Percentiles rank a stretch among this genome's conserved stretches.
These are phyloP conservation scores for Mellilla xanthometata DNA, from an alignment of 2,888 invertebrate species.

Conservation along the genomic window DNA sequence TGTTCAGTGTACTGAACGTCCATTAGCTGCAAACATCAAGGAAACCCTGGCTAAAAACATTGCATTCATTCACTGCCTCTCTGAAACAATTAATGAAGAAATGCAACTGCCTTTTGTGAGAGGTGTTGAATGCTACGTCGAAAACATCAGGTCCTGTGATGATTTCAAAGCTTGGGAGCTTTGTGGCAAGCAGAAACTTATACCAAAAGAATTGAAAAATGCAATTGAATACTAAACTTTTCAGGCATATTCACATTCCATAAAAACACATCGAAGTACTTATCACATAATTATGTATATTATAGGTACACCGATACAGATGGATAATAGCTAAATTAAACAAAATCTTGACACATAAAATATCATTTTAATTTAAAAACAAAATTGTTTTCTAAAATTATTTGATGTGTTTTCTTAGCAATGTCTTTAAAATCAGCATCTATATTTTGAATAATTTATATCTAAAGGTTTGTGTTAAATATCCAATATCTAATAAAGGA, in stretches of 20 bases:
- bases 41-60: slow-evolving; percentile 71
- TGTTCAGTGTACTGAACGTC: slow-evolving; percentile 69
- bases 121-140: slow-evolving; percentile 71
- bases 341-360: too few species aligned
- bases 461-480: too few species aligned
- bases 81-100: slow-evolving; percentile 71
- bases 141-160: slow-evolving; percentile 67
- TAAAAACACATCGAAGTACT: slow-evolving; percentile 35
- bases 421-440: too few species aligned
- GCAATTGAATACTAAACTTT: slow-evolving; percentile 68
- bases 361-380: too few species aligned
- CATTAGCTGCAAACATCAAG: slow-evolving; percentile 62
- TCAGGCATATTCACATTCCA: slow-evolving; percentile 46
- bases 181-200: slow-evolving; percentile 64
- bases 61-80: slow-evolving; percentile 67
- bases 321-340: too few species aligned
- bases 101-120: slow-evolving; percentile 70
- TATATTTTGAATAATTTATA: too few species aligned
- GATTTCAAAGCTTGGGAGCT: slow-evolving; percentile 77
- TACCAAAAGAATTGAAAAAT: slow-evolving; percentile 73
- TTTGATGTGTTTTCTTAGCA: too few species aligned
- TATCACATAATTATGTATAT: too few species aligned
- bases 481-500: too few species aligned
- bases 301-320: too few species aligned
- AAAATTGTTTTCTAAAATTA: too few species aligned